phyloP scores from a whole-genome alignment of 2,888 invertebrate genomes.

The Mystacides longicornis region DNA sequence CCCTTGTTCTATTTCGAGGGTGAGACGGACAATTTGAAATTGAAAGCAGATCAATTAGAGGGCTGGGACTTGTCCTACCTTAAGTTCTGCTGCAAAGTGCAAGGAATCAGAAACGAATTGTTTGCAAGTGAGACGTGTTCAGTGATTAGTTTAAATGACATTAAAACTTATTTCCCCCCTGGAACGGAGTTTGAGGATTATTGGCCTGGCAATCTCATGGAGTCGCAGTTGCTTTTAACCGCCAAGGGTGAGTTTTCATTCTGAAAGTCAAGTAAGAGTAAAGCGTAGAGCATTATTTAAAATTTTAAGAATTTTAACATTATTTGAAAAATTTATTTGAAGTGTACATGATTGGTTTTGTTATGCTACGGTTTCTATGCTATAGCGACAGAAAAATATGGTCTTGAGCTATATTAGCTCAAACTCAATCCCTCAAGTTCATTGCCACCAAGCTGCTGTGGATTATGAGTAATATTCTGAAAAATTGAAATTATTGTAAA shows the following conservation, averaged over 20 bases:
- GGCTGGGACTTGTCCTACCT: slow-evolving; percentile 91
- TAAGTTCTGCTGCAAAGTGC: slow-evolving; percentile 91
- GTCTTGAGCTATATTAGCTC: too few species aligned
- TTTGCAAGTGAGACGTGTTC: slow-evolving; percentile 87
- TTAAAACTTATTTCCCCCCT: slow-evolving; percentile 84
- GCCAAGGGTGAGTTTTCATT: slow-evolving; percentile 53
- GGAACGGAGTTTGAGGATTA: slow-evolving; percentile 88
- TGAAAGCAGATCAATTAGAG: slow-evolving; percentile 78
- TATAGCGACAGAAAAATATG: too few species aligned
- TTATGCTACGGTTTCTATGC: too few species aligned
- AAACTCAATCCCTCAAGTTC: too few species aligned
- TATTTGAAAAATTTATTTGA: too few species aligned
- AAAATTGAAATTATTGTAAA: too few species aligned
- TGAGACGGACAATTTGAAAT: slow-evolving; percentile 84
- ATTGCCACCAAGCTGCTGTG: too few species aligned
- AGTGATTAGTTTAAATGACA: slow-evolving; percentile 83
- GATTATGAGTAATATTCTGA: too few species aligned
- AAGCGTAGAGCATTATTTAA: too few species aligned
- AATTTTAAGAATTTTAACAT: too few species aligned
- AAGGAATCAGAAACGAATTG: slow-evolving; percentile 83
- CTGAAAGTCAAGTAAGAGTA: too few species aligned
- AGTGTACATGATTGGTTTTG: too few species aligned
- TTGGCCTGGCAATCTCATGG: slow-evolving; percentile 86
- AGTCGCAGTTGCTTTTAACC: slow-evolving; percentile 68
- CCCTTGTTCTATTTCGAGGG: slow-evolving; percentile 84